These are phyloP conservation scores for Polypterus senegalus DNA, from an alignment of 2,113 vertebrate genomes.

Conservation along the genomic window DNA sequence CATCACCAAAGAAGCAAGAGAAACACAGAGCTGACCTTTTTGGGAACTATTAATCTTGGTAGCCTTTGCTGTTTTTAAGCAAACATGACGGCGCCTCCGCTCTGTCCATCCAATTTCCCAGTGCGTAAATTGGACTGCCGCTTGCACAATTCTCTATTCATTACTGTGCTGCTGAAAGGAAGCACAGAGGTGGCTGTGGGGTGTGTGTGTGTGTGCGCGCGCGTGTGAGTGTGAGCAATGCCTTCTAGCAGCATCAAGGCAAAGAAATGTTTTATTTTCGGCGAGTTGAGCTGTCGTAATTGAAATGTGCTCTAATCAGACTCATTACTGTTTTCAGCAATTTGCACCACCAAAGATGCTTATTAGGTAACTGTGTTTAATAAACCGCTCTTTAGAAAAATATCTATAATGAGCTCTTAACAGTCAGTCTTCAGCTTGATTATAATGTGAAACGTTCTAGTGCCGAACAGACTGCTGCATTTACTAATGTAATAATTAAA, in stretches of 20 bases:
- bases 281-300: slow-evolving; percentile 81
- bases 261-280: slow-evolving; percentile 30
- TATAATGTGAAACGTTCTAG: slow-evolving; percentile 82
- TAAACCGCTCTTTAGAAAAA: slow-evolving; percentile 97
- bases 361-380: slow-evolving; percentile 99
- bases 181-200: slow-evolving; percentile 70
- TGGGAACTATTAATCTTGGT: slow-evolving; percentile 71
- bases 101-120: slow-evolving; percentile 77
- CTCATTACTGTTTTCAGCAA: slow-evolving; percentile 99
- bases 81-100: slow-evolving; percentile 69
- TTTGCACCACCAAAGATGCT: slow-evolving; percentile 97
- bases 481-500: slow-evolving; percentile 97
- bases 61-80: slow-evolving; percentile 74
- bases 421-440: slow-evolving; percentile 89
- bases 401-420: slow-evolving; percentile 98
- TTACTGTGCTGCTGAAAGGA: slow-evolving; percentile 80
- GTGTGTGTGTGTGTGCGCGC: slow-evolving; percentile 34
- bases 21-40: slow-evolving; percentile 75
- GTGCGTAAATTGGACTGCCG: slow-evolving; percentile 76
- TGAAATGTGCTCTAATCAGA: slow-evolving; percentile 98
- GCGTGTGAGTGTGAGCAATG: slow-evolving; percentile 32
- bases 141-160: slow-evolving; percentile 90
- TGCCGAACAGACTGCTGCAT: slow-evolving; percentile 78
- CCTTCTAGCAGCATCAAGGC: slow-evolving; percentile 50
- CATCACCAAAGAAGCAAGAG: slow-evolving; percentile 32